Percentiles rank a stretch among this genome's conserved stretches.
Evolutionary conservation across 2,797 vertebrate genomes (phyloP).

Genomic region (Naso thynnoides): DNA sequence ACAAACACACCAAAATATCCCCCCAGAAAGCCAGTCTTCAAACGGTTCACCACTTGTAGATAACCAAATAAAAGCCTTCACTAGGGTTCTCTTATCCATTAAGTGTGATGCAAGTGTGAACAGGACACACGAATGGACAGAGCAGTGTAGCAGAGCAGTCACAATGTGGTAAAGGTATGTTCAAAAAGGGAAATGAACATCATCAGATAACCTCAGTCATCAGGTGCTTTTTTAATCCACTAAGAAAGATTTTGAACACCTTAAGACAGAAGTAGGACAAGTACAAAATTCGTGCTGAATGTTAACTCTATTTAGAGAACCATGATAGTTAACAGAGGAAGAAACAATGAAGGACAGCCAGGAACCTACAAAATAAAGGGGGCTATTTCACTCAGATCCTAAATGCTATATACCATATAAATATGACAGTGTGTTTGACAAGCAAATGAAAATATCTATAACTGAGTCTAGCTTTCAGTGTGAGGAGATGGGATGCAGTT

Average conservation of each 20-base stretch:
- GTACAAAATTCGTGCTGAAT: not conserved
- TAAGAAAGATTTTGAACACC: not conserved
- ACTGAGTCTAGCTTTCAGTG: constrained; percentile 40
- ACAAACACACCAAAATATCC: constrained; percentile 4
- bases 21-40: not conserved
- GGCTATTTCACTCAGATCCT: not conserved
- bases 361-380: not conserved
- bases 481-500: constrained; percentile 41
- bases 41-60: not conserved
- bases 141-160: not conserved
- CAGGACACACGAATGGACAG: not conserved
- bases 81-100: not conserved
- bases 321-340: not conserved
- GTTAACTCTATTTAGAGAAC: not conserved
- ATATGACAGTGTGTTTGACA: constrained; percentile 3
- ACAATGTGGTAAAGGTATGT: not conserved
- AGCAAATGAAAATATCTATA: constrained; percentile 43
- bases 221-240: not conserved
- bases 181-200: not conserved
- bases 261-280: not conserved
- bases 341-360: not conserved
- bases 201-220: not conserved
- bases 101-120: not conserved
- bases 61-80: constrained; percentile 18
- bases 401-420: not conserved